Evolutionary conservation across 64 coral and sea anemone genomes (phyloP).

Genomic region (Montipora efflorescens): DNA sequence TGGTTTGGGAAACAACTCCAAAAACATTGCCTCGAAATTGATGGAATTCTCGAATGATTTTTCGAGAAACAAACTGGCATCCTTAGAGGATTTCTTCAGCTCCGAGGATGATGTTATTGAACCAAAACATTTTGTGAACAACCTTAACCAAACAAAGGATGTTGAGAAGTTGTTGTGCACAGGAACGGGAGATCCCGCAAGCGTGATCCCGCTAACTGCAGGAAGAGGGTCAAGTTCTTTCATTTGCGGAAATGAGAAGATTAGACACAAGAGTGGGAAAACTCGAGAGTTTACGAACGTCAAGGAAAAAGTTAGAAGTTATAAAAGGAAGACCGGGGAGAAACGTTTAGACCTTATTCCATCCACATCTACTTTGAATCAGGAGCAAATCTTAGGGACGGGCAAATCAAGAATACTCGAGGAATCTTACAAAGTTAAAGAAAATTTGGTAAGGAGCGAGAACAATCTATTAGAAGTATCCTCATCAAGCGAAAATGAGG

Average conservation of each 20-base stretch:
- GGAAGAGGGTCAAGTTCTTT: neutral
- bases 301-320: neutral
- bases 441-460: neutral
- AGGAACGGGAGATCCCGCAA: no score
- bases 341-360: neutral
- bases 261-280: neutral
- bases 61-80: neutral
- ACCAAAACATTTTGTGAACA: neutral
- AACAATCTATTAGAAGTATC: neutral
- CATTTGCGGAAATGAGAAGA: neutral
- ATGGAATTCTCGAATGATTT: neutral
- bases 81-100: neutral
- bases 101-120: neutral
- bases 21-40: neutral
- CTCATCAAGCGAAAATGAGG: conserved; percentile 13
- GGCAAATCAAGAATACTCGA: neutral
- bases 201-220: neutral
- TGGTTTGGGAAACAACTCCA: neutral
- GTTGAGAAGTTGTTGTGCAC: neutral
- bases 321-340: neutral
- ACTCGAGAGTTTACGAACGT: neutral
- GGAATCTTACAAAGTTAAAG: neutral
- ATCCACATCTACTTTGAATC: neutral
- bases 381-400: neutral
- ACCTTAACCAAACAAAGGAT: neutral